Conservation (phyloP, 2,797 vertebrate genomes). For the Capromys pilorides region DNA sequence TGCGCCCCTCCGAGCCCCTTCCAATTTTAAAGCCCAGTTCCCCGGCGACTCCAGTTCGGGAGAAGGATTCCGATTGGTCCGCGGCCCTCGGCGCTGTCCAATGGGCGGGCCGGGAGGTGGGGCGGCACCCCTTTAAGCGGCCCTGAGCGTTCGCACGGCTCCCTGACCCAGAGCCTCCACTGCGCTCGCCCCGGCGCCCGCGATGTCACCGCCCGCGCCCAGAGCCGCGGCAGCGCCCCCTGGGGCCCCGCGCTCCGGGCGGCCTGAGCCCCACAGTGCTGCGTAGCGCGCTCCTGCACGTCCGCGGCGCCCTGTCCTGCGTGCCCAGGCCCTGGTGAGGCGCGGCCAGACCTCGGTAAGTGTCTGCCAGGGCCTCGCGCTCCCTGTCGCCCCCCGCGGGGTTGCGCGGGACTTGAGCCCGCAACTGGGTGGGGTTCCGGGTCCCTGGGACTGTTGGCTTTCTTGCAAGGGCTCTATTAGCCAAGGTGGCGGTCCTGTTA, state of each 20-base stretch:
- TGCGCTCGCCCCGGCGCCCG: background rate
- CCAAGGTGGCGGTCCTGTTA: background rate
- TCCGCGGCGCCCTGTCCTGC: background rate
- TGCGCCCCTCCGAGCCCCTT: constrained; percentile 54
- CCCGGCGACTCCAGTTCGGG: constrained; percentile 82
- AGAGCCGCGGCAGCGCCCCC: constrained; percentile 50
- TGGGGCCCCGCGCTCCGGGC: constrained; percentile 40
- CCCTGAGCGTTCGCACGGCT: constrained; percentile 61
- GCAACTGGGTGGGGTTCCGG: background rate
- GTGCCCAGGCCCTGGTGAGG: constrained; percentile 12
- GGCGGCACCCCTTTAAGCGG: constrained; percentile 83
- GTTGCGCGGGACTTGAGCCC: background rate
- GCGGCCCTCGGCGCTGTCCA: constrained; percentile 85
- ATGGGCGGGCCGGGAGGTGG: constrained; percentile 83
- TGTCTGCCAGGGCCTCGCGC: background rate
- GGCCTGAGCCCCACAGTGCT: constrained; percentile 27
- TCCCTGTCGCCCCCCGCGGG: background rate
- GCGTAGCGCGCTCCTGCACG: constrained; percentile 37
- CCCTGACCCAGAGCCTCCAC: constrained; percentile 33
- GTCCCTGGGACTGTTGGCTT: background rate
- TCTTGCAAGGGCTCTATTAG: background rate
- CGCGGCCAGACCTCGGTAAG: constrained; percentile 69
- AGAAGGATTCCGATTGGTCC: constrained; percentile 83
- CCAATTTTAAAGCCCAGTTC: constrained; percentile 81
- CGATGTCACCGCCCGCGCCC: constrained; percentile 61